These are phyloP conservation scores for Botia almorhae DNA, from an alignment of 2,797 vertebrate genomes.

Conservation along the genomic window DNA sequence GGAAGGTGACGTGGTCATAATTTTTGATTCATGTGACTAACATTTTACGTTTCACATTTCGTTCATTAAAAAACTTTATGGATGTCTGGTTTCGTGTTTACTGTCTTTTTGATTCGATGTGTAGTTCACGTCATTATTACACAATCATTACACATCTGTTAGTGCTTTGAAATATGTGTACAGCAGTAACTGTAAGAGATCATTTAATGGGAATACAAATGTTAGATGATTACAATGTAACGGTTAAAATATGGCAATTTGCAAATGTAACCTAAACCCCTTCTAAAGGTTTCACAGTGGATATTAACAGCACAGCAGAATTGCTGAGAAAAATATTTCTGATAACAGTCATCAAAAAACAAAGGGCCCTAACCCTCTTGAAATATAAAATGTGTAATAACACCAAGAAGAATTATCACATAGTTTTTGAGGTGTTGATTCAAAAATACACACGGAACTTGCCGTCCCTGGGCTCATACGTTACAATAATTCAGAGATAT, in stretches of 20 bases:
- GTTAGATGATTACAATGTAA: background rate
- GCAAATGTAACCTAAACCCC: background rate
- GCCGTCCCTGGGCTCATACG: background rate
- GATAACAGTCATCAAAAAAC: background rate
- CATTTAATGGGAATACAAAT: background rate
- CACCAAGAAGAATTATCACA: background rate
- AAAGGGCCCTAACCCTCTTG: background rate
- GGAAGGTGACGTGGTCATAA: conserved; percentile 48
- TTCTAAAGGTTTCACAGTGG: background rate
- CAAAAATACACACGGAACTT: background rate
- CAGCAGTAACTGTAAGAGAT: background rate
- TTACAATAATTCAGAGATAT: background rate
- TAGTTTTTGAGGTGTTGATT: background rate
- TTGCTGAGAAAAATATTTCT: background rate
- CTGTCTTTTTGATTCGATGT: conserved; percentile 24
- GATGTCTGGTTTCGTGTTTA: conserved; percentile 47
- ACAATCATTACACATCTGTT: background rate
- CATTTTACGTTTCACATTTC: conserved; percentile 62
- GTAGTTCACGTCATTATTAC: background rate
- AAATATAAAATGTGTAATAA: background rate
- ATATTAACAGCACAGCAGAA: background rate
- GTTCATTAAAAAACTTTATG: conserved; percentile 61
- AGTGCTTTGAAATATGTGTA: background rate
- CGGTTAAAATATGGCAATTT: background rate
- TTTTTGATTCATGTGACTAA: conserved; percentile 54